These are phyloP conservation scores for Enteromius radiatus DNA, from an alignment of 2,797 vertebrate genomes.

Conservation along the genomic window DNA sequence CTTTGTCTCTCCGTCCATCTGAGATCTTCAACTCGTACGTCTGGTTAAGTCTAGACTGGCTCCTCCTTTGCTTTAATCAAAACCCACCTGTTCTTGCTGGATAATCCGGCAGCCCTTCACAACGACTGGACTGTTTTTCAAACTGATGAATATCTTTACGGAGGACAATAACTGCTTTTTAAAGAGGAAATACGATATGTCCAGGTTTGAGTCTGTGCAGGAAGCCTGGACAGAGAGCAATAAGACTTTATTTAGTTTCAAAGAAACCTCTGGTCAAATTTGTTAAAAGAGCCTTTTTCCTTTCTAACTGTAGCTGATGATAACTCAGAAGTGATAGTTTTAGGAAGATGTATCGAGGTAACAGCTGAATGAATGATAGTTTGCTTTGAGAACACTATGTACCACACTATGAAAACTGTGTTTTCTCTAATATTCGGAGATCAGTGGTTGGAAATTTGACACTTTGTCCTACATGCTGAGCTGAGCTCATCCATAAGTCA, in stretches of 20 bases:
- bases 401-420: not conserved
- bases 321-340: not conserved
- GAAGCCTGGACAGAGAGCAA: constrained; percentile 71
- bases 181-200: constrained; percentile 75
- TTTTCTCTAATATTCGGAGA: not conserved
- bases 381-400: constrained; percentile 31
- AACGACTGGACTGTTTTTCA: constrained; percentile 76
- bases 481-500: constrained; percentile 20
- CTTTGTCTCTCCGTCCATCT: constrained; percentile 9
- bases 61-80: constrained; percentile 70
- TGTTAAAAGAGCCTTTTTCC: not conserved
- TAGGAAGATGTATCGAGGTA: not conserved
- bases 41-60: constrained; percentile 52
- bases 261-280: not conserved
- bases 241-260: constrained; percentile 61
- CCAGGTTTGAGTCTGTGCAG: constrained; percentile 64
- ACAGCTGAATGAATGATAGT: not conserved
- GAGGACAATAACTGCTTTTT: constrained; percentile 80
- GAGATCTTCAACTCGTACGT: constrained; percentile 15
- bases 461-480: constrained; percentile 5
- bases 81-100: constrained; percentile 69
- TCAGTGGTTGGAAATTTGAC: not conserved
- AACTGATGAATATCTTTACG: constrained; percentile 71
- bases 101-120: constrained; percentile 68
- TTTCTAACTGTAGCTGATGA: not conserved